Conservation (phyloP, 2,113 vertebrate genomes). For the Nesospiza acunhae region DNA sequence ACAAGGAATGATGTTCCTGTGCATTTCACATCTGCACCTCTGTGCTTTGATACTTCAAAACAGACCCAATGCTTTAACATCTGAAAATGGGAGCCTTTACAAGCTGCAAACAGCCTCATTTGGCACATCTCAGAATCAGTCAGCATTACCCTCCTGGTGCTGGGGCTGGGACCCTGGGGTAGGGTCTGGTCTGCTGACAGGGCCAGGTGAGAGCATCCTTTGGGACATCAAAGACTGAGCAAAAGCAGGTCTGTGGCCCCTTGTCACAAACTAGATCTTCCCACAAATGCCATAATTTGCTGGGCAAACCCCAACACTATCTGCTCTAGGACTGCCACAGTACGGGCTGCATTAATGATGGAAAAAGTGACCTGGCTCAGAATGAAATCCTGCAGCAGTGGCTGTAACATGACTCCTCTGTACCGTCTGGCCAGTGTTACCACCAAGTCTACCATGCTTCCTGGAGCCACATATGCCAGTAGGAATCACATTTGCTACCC, state of each 20-base stretch:
- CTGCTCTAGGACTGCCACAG: background rate
- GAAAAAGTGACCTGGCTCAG: background rate
- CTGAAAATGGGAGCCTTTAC: background rate
- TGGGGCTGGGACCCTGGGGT: background rate
- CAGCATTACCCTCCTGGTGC: background rate
- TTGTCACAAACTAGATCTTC: background rate
- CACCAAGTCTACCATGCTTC: background rate
- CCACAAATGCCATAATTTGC: background rate
- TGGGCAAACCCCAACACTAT: background rate
- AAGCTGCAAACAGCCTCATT: background rate
- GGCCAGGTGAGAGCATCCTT: background rate
- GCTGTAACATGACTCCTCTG: background rate
- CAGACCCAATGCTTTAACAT: background rate
- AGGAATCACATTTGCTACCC: background rate
- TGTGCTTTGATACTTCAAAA: background rate
- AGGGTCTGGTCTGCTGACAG: background rate
- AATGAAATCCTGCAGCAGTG: background rate
- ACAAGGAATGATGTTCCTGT: background rate
- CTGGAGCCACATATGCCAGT: background rate
- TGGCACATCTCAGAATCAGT: background rate
- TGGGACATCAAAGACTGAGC: background rate
- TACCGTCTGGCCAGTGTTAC: background rate
- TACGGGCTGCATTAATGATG: background rate
- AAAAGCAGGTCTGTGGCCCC: background rate
- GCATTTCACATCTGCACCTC: background rate